Base-by-base conservation (phyloP, 2,888 invertebrate species). In the Drosophila emarginata region DNA sequence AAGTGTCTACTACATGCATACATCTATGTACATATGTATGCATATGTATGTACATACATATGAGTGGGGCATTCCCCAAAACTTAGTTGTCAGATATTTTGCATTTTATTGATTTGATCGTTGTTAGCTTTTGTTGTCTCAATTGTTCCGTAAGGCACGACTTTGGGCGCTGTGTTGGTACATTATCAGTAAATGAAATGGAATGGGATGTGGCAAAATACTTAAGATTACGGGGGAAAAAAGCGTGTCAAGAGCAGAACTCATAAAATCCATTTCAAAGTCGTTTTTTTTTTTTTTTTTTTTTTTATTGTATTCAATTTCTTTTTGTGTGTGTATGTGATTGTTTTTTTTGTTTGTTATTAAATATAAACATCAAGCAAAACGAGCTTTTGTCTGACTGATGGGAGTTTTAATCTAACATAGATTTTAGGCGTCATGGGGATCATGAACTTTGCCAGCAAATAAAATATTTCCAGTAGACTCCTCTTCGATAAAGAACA, bases 401-500 rank as follows among this genome's bases (percentile, higher is more conserved):
- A 45, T 45, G 7, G 40, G 37, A 26, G 51, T n/a, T 52, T 6
- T 75, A 63, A 63, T 76, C 45, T 59, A 14, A 39, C 57, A 32
- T 45, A 40, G 12, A 23, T 28, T 28, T 26, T 80, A 77, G 53
- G 66, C 64, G 11, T 12, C 21, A 1, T 92, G 83, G 0, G 96
- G 96, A 90, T 95, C 94, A 21, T 93, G 92, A 1, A 96, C 94
- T 90, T 95, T 94, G 36, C 96, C 96, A 32, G 95, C 94, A 91
- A 96, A 96, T 23, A 96, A 91, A 57, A 96, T 93, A 39, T 95
- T 95, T n/a, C 94, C 94, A 0, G 94, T 95, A 0, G 92, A 92
- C 80, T 95, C 95, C 79, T 96, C 96, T 88, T 96, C 95, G 71
- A 97, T 95, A 90, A 95, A 95, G 92, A 96, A 96, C 61, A 96